Conservation (phyloP, 1,140 invertebrate species). For the Pararge aegeria region DNA sequence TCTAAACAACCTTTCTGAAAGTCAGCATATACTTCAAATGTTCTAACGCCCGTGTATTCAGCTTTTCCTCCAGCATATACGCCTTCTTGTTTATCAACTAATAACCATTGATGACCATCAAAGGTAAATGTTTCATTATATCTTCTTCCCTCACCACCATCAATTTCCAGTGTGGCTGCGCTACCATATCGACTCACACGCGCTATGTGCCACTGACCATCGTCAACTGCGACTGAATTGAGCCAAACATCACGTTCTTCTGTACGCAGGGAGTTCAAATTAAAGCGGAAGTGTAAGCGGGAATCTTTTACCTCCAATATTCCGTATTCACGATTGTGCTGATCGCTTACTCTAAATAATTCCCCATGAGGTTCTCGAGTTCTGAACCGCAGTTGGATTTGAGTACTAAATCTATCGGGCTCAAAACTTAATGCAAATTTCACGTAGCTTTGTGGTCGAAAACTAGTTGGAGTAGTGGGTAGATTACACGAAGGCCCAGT, state of each 20-base stretch:
- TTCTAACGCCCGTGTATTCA: conserved; percentile 94
- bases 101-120: conserved; percentile 93
- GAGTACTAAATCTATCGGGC: conserved; percentile 94
- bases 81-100: conserved; percentile 96
- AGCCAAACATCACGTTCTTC: conserved; percentile 95
- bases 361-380: conserved; percentile 96
- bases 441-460: conserved; percentile 95
- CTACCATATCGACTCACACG: conserved; percentile 94
- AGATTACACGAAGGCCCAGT: conserved; percentile 92
- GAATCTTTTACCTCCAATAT: conserved; percentile 97
- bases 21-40: conserved; percentile 97
- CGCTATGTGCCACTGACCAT: conserved; percentile 98
- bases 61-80: conserved; percentile 97
- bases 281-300: conserved; percentile 93
- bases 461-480: conserved; percentile 92
- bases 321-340: conserved; percentile 96
- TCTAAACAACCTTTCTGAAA: conserved; percentile 89
- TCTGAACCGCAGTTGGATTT: conserved; percentile 94
- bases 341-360: conserved; percentile 94
- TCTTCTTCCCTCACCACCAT: conserved; percentile 96
- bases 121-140: conserved; percentile 97
- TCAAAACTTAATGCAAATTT: conserved; percentile 97
- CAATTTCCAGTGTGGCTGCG: conserved; percentile 95
- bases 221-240: conserved; percentile 93
- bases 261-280: conserved; percentile 93